Base-by-base conservation (phyloP, 2,888 invertebrate genomes). In the Drosophila kambysellisi region DNA sequence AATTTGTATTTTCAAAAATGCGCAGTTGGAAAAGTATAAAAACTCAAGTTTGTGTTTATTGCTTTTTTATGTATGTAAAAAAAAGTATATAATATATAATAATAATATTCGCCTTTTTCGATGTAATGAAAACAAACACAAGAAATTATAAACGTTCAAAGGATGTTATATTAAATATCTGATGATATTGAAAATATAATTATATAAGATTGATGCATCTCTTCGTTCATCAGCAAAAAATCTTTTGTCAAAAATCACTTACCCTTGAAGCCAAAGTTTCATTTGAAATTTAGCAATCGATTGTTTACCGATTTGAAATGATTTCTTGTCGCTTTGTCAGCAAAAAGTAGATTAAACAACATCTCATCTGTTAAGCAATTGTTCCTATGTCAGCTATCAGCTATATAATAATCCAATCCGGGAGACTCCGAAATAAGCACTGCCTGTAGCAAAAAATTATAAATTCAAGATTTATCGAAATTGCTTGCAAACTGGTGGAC, bases 81-180 rank as follows among this genome's bases (percentile, higher is more conserved):
- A 25, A 15, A 8, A 35, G 9, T 11, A 33, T 12, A 41, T 9
- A 9, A 46, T 20, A 46, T n/a, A 46, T 46, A 25, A 20, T 15
- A 46, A 46, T 46, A 46, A 46, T 46, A 15, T 46, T 7, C 46
- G 46, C 46, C 46, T 46, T 46, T 15, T 46, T 46, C 46, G 46
- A 46, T 46, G 8, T 46, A 46, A 25, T 46, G 8, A 4, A 15
- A 46, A 46, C 25, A 15, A 46, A 46, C 25, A 46, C 46, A 25
- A 46, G 2, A 46, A 25, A 46, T 25, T 8, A 25, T 4, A 46
- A 15, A 25, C 8, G 46, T 46, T 46, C 25, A 25, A 46, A 8
- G 4, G 46, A 15, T 25, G 46, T 46, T 25, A 8, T 8, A 46
- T 15, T 8, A 25, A 25, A 46, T 25, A 46, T 46, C 25, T 15